A percentile compares a stretch with the other conserved stretches of the same genome.
Conservation (phyloP, 2,888 invertebrate genomes). For the Mythimna pallens region DNA sequence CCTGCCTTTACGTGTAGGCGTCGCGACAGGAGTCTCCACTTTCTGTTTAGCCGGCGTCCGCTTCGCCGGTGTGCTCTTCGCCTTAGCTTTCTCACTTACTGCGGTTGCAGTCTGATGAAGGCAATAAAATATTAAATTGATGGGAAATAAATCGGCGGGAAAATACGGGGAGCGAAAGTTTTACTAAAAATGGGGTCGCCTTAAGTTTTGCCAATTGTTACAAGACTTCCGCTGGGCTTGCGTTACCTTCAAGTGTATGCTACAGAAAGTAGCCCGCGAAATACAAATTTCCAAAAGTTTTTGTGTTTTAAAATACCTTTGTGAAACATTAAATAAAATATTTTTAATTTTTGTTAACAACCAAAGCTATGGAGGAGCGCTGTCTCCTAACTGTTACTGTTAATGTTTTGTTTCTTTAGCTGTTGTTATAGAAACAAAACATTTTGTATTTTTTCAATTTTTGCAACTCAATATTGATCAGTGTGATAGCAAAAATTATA, state of each 20-base stretch:
- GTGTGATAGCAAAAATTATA: too few species aligned
- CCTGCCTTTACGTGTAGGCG: slow-evolving; percentile 76
- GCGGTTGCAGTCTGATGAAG: slow-evolving; percentile 84
- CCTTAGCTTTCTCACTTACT: slow-evolving; percentile 81
- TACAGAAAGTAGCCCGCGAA: background rate
- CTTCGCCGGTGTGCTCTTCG: slow-evolving; percentile 74
- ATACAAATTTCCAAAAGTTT: background rate
- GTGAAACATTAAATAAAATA: too few species aligned
- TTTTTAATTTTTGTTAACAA: too few species aligned
- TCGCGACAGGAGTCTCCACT: slow-evolving; percentile 64
- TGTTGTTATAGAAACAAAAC: too few species aligned
- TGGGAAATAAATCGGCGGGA: background rate
- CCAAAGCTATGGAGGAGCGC: too few species aligned
- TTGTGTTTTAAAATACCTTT: too few species aligned
- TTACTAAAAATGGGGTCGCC: background rate
- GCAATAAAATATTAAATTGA: slow-evolving; percentile 23
- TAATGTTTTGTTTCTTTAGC: too few species aligned
- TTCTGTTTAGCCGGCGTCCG: slow-evolving; percentile 74
- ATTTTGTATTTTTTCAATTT: too few species aligned
- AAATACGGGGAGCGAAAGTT: background rate
- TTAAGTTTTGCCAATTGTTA: background rate
- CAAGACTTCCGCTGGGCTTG: background rate
- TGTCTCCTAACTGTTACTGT: too few species aligned
- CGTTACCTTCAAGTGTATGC: background rate
- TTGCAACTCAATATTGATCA: too few species aligned